Evolutionary conservation across 2,797 vertebrate genomes (phyloP).

Genomic region (Sebastes taczanowskii): DNA sequence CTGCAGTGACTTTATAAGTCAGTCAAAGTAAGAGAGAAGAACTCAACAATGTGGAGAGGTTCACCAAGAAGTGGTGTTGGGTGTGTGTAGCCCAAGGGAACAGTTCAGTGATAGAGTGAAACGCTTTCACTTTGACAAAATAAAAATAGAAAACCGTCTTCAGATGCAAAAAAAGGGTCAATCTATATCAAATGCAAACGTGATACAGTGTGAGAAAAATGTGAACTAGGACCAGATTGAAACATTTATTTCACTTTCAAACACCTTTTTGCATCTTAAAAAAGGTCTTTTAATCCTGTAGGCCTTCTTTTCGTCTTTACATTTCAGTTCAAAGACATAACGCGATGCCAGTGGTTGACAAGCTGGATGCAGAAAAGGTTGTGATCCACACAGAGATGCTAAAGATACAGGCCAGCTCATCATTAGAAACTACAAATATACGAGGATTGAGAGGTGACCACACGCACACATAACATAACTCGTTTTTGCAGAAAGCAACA

Average conservation of each 20-base stretch:
- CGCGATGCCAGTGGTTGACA: not conserved
- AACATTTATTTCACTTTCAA: not conserved
- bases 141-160: not conserved
- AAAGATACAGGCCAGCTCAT: not conserved
- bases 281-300: not conserved
- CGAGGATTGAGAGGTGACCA: not conserved
- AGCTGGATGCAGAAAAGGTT: not conserved
- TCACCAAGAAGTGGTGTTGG: not conserved
- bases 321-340: not conserved
- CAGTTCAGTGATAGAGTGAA: not conserved
- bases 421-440: not conserved
- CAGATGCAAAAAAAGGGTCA: not conserved
- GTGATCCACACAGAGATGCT: not conserved
- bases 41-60: constrained; percentile 2
- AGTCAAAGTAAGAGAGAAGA: not conserved
- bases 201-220: not conserved
- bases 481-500: not conserved
- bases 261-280: not conserved
- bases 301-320: not conserved
- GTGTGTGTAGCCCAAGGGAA: not conserved
- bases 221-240: not conserved
- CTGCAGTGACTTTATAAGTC: not conserved
- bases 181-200: not conserved
- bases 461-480: not conserved
- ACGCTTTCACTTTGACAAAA: not conserved